These are phyloP conservation scores for Phragmatobia fuliginosa DNA, from an alignment of 2,888 invertebrate species.

Conservation along the genomic window DNA sequence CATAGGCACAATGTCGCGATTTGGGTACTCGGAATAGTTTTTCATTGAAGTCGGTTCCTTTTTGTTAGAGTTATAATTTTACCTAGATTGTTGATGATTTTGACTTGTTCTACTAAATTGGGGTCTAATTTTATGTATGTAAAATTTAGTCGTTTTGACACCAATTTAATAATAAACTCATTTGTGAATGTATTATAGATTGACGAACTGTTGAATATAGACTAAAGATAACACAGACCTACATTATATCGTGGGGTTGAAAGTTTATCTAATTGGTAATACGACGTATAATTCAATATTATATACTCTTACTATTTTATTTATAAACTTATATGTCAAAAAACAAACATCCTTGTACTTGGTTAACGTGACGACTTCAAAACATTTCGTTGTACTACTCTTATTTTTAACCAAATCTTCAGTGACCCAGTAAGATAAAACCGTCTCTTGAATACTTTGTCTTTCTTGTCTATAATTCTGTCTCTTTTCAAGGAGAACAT, in stretches of 20 bases:
- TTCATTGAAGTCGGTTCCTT: no score
- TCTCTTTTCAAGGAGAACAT: conserved; percentile 21
- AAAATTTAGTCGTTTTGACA: no score
- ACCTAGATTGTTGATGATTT: no score
- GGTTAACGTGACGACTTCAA: conserved; percentile 13
- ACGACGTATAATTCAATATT: no score
- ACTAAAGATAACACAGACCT: neutral
- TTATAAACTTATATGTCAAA: neutral
- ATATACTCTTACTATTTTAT: no score
- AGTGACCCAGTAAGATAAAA: conserved; percentile 57
- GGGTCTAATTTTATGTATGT: no score
- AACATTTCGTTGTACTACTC: conserved; percentile 37
- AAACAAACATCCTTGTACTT: neutral
- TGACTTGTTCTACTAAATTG: neutral
- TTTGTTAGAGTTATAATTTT: no score
- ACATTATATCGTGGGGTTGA: neutral
- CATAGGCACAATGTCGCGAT: no score
- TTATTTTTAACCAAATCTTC: conserved; percentile 49
- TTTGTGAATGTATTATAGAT: neutral
- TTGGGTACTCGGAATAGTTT: no score
- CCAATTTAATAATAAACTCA: neutral
- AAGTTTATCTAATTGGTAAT: neutral
- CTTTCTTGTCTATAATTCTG: conserved; percentile 31
- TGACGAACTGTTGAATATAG: neutral
- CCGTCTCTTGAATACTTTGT: conserved; percentile 41